These are phyloP conservation scores for Anthopleura sola DNA, from an alignment of 64 coral and sea anemone genomes.

Conservation along the genomic window DNA sequence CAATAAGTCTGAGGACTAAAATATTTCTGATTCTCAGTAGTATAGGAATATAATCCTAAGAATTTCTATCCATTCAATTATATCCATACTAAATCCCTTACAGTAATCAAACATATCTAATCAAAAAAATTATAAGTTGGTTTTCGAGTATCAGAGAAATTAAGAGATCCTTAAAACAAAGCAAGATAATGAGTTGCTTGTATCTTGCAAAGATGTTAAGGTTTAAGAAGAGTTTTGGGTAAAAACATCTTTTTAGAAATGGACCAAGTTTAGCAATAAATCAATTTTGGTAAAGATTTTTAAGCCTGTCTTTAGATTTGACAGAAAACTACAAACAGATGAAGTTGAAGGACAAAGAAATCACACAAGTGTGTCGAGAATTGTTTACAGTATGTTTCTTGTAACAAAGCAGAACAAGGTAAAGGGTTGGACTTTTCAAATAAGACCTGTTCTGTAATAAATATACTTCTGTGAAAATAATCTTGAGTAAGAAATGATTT, in stretches of 20 bases:
- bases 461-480: background rate
- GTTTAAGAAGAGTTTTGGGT: background rate
- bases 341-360: background rate
- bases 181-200: background rate
- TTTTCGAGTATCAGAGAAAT: conserved; percentile 1
- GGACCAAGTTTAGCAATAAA: background rate
- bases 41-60: background rate
- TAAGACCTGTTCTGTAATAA: background rate
- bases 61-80: background rate
- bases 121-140: background rate
- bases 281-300: background rate
- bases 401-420: background rate
- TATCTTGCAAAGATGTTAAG: background rate
- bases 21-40: background rate
- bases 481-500: background rate
- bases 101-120: background rate
- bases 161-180: background rate
- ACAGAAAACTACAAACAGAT: background rate
- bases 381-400: background rate
- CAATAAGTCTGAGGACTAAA: background rate
- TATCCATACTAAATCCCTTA: background rate
- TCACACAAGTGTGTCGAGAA: background rate
- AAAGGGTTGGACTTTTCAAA: background rate
- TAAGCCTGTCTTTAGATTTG: background rate
- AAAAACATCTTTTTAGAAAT: background rate